Base-by-base conservation (phyloP, 37 sponge, comb jelly and placozoan species). In the Cliona cf. orientalis region DNA sequence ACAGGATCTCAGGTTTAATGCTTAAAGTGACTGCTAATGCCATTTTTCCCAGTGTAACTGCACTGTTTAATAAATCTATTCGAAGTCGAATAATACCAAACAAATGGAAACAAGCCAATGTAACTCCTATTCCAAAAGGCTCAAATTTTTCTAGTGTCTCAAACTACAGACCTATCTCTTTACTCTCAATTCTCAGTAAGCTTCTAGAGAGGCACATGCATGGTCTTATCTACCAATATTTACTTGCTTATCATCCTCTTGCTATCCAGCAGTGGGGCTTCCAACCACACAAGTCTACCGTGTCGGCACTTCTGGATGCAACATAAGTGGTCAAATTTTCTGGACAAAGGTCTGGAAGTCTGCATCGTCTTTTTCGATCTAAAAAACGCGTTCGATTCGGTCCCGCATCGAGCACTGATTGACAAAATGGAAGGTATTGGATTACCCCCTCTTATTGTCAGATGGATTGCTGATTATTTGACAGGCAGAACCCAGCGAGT, bases 51-150 rank as follows among this genome's bases (percentile, higher is more conserved):
- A 31, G 58, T 11, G 28, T 74, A 1, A 42, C 72, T 1, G 21
- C 40, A 2, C 46, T 71, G 22, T 71, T 71, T 71, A 71, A 71
- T 41, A 1, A 17, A 19, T 71, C 42, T 41, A 2, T 71, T 25
- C 39, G 32, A 31, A n/a, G 12, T 71, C 45, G 72, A 26, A 56
- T 23, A 35, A 21, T 74, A 3, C 74, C 74, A 17, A 33, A 2
- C 2, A 28, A 22, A 46, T 74, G 74, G 74, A 74, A 74, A 33
- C 7, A 23, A 9, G 2, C 57, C 34, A 2, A 74, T 3, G 36
- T 74, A 11, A 35, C 42, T 26, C 70, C 70, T 22, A 69, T 69
- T 7, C 70, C 70, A 23, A 69, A 49, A 58, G 59, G 59, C 26
- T 28, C 4, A 5, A 26, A 58, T 2, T 28, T 58, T n/a, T n/a